Percentiles rank a stretch among this genome's conserved stretches.
Conservation (phyloP, 2,888 invertebrate genomes). For the Drosophila buzzatii region DNA sequence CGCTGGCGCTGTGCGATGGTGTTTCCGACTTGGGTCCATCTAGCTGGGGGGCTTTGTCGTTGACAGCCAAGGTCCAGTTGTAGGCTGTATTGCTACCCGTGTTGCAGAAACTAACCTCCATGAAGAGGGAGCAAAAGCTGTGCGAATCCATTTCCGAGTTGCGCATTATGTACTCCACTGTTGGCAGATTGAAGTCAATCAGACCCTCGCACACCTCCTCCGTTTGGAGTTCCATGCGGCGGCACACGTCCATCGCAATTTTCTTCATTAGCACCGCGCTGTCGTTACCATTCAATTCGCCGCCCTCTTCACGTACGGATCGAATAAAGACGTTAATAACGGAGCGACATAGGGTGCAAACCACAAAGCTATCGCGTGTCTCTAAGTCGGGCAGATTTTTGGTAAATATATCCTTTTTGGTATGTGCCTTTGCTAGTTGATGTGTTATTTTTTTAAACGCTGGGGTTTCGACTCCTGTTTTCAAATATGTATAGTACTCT, state of each 20-base stretch:
- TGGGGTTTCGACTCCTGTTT: conserved; percentile 75
- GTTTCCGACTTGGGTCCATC: conserved; percentile 72
- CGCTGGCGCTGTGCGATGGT: conserved; percentile 53
- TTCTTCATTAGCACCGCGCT: conserved; percentile 79
- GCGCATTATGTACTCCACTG: conserved; percentile 87
- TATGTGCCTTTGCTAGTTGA: conserved; percentile 77
- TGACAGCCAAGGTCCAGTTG: conserved; percentile 76
- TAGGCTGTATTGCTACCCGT: conserved; percentile 59
- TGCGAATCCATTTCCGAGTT: conserved; percentile 85
- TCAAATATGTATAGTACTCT: conserved; percentile 74
- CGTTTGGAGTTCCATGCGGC: conserved; percentile 87
- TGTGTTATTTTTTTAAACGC: conserved; percentile 64
- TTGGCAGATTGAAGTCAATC: conserved; percentile 87
- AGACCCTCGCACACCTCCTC: conserved; percentile 88
- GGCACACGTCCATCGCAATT: conserved; percentile 86
- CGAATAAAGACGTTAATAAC: conserved; percentile 69
- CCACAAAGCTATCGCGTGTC: conserved; percentile 66
- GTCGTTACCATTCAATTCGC: conserved; percentile 82
- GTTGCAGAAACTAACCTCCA: conserved; percentile 78
- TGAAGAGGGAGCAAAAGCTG: conserved; percentile 83
- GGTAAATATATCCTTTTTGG: conserved; percentile 72
- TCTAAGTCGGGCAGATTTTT: conserved; percentile 69
- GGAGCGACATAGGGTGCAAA: conserved; percentile 80
- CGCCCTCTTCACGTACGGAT: conserved; percentile 86
- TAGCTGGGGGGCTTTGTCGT: conserved; percentile 35